Base-by-base conservation (phyloP, 2,113 vertebrate species). In the Megaceryle torquata region DNA sequence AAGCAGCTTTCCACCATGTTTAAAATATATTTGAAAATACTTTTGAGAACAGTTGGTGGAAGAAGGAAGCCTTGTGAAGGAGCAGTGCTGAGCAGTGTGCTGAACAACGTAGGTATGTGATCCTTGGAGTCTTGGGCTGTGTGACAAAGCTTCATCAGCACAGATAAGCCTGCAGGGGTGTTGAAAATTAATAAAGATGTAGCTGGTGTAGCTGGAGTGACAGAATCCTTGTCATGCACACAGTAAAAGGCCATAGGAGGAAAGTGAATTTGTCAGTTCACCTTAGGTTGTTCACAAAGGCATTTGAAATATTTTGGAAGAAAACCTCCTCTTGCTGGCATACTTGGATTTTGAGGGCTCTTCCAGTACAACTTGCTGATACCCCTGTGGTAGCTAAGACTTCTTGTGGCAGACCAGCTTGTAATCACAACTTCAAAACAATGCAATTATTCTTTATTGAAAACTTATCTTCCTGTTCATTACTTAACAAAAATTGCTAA, bases 131-230 rank as follows among this genome's bases (percentile, higher is more conserved):
- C 78, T 57, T 67, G 78, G 61, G 33, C 81, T 76, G 44, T 4
- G 6, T 22, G 10, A 68, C 88, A 85, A 59, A 89, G 57, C 61
- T 75, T 82, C 92, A 80, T 29, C 48, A 85, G 53, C 82, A 48
- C 70, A 89, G 83, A 92, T 92, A 81, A 86, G 51, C 69, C 92
- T 86, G 80, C 10, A 6, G 43, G 44, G 46, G 51, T 92, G 92
- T 88, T 94, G 94, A 95, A 93, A 93, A 95, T 96, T 59, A 86
- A 56, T 81, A 67, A 80, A 86, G 88, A 74, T 0, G 0, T 56
- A 72, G 89, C 67, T 88, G 71, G 91, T 95, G 89, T 89, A 46
- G 68, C 51, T 93, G 80, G 56, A 95, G 96, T 88, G 92, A 86
- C 94, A 86, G 83, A 92, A 93, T 94, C 59, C 54, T 31, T 91